Conservation (phyloP, 2,113 vertebrate species). For the Ovis canadensis region DNA sequence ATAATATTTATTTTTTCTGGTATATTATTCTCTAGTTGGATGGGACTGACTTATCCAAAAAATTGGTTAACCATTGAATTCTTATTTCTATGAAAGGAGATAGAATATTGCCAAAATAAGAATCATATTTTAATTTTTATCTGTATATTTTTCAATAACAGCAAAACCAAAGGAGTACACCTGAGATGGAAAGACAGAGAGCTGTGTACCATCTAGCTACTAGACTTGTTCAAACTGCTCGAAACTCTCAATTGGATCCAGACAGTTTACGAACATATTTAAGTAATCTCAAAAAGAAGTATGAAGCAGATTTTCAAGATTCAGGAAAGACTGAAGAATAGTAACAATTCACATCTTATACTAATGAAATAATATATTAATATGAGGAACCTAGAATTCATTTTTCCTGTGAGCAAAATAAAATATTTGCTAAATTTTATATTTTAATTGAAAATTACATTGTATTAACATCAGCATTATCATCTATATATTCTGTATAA, state of each 20-base stretch:
- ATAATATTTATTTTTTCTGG: background rate
- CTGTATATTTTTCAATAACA: conserved; percentile 74
- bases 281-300: conserved; percentile 88
- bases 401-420: background rate
- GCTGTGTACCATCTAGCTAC: conserved; percentile 88
- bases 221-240: conserved; percentile 89
- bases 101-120: conserved; percentile 14
- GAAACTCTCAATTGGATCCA: conserved; percentile 91
- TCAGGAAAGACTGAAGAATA: conserved; percentile 35
- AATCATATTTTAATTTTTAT: conserved; percentile 31
- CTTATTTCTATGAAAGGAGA: background rate
- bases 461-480: background rate
- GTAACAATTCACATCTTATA: background rate
- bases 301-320: conserved; percentile 80
- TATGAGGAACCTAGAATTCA: background rate
- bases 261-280: conserved; percentile 89
- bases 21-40: background rate
- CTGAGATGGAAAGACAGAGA: conserved; percentile 84
- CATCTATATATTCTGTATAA: background rate
- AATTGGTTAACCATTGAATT: background rate
- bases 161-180: conserved; percentile 86
- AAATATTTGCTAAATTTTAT: conserved; percentile 14
- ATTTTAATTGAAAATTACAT: conserved; percentile 40
- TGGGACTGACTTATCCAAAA: background rate
- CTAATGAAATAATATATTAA: background rate